Percentiles rank a stretch among this genome's conserved stretches.
phyloP scores from a whole-genome alignment of 2,113 vertebrate genomes.

The Oreotrochilus melanogaster region DNA sequence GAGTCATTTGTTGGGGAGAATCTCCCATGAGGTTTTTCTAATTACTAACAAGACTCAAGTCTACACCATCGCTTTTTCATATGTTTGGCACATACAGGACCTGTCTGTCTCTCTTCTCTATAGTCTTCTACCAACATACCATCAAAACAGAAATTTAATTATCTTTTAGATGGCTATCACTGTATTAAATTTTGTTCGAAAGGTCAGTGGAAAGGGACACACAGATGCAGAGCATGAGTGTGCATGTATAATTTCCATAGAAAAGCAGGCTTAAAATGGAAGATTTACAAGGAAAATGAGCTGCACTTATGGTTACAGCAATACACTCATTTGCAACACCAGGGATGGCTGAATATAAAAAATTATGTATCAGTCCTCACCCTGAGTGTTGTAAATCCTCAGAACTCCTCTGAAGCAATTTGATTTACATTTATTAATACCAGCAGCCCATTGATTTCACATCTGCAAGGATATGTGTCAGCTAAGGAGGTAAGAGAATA shows the following conservation, averaged over 20 bases:
- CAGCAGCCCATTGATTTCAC: not conserved
- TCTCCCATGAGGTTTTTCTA: not conserved
- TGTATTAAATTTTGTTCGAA: not conserved
- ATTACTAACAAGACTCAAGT: not conserved
- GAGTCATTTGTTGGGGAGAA: not conserved
- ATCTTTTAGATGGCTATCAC: not conserved
- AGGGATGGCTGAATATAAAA: not conserved
- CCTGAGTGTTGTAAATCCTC: not conserved
- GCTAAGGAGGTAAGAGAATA: not conserved
- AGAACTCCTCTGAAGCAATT: not conserved
- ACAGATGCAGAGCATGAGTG: not conserved
- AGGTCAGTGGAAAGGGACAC: not conserved
- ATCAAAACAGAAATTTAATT: conserved; percentile 24
- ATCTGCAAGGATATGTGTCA: not conserved
- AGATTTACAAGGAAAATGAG: not conserved
- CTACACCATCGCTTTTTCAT: not conserved
- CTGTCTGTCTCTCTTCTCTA: not conserved
- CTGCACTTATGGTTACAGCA: not conserved
- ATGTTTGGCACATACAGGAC: not conserved
- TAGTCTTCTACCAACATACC: not conserved
- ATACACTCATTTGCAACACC: not conserved
- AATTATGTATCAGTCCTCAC: not conserved
- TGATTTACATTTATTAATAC: not conserved
- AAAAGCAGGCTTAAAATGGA: not conserved
- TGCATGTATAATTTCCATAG: not conserved